Evolutionary conservation across 92 coral and sea anemone species (phyloP).

Genomic region (Phymanthus crucifer): DNA sequence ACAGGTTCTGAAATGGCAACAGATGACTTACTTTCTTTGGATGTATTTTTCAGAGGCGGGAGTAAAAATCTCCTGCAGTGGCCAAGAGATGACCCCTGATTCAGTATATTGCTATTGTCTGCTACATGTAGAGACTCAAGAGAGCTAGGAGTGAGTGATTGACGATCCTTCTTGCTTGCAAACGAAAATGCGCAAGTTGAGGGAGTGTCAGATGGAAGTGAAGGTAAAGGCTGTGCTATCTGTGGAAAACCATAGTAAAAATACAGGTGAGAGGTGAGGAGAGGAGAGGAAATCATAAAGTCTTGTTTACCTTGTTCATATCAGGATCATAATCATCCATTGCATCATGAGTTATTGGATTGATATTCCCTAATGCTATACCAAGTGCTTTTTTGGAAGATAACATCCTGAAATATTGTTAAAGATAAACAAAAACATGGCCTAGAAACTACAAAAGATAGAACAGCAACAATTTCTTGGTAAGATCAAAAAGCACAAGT

Average conservation of each 20-base stretch:
- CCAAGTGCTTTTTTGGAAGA: constrained; percentile 68
- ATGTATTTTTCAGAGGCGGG: constrained; percentile 13
- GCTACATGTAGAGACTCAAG: constrained; percentile 1
- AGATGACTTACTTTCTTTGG: constrained; percentile 15
- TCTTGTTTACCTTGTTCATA: constrained; percentile 46
- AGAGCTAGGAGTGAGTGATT: constrained; percentile 24
- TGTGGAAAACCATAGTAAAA: background rate
- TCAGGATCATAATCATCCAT: constrained; percentile 70
- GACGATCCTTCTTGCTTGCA: constrained; percentile 7
- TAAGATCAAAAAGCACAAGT: too few species aligned
- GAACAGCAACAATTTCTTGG: too few species aligned
- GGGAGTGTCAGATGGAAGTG: background rate
- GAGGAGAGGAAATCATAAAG: background rate
- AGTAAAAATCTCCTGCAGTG: constrained; percentile 24
- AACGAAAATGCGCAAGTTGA: constrained; percentile 24
- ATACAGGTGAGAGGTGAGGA: background rate
- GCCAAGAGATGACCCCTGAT: background rate
- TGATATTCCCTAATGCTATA: constrained; percentile 89
- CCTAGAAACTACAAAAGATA: background rate
- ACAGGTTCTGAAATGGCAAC: background rate
- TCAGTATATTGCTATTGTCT: background rate
- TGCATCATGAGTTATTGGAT: constrained; percentile 79
- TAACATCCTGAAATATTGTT: constrained; percentile 52
- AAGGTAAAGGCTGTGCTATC: background rate
- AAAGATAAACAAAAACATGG: constrained; percentile 22